phyloP scores from a whole-genome alignment of 37 sponge, comb jelly and placozoan genomes.

The Theonella swinhoei region DNA sequence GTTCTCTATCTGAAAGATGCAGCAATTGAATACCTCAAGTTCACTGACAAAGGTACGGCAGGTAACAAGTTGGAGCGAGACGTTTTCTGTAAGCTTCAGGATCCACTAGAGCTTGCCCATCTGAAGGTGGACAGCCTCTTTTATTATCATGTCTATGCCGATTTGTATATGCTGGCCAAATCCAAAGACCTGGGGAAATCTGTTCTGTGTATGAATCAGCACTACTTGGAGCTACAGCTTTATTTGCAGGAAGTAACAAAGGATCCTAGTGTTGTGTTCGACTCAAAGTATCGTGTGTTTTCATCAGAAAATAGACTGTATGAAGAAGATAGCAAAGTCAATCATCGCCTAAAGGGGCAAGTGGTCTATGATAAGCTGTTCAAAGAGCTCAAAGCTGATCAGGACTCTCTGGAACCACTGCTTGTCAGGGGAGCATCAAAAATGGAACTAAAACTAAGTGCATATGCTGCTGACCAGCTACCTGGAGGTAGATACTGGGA shows the following conservation, averaged over 20 bases:
- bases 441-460: slow-evolving; percentile 34
- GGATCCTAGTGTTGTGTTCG: slow-evolving; percentile 10
- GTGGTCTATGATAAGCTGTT: slow-evolving; percentile 8
- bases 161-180: slow-evolving; percentile 39
- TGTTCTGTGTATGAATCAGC: slow-evolving; percentile 29
- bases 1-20: slow-evolving; percentile 34
- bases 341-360: slow-evolving; percentile 16
- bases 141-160: slow-evolving; percentile 49
- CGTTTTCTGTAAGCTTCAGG: slow-evolving; percentile 22
- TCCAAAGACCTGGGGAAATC: slow-evolving; percentile 32
- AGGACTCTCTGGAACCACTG: neutral
- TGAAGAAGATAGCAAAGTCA: neutral
- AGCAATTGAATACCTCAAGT: slow-evolving; percentile 30
- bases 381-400: neutral
- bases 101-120: neutral
- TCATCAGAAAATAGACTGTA: slow-evolving; percentile 39
- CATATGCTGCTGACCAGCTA: slow-evolving; percentile 44
- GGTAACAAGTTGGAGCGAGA: slow-evolving; percentile 47
- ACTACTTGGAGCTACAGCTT: slow-evolving; percentile 37
- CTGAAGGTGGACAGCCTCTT: slow-evolving; percentile 35
- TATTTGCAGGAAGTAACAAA: slow-evolving; percentile 34
- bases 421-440: slow-evolving; percentile 20
- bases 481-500: slow-evolving; percentile 61
- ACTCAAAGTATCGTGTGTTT: slow-evolving; percentile 19
- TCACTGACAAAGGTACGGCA: slow-evolving; percentile 23